Percentiles rank a stretch among this genome's conserved stretches.
phyloP scores from a whole-genome alignment of 2,113 vertebrate genomes.

The Eurystomus gularis region DNA sequence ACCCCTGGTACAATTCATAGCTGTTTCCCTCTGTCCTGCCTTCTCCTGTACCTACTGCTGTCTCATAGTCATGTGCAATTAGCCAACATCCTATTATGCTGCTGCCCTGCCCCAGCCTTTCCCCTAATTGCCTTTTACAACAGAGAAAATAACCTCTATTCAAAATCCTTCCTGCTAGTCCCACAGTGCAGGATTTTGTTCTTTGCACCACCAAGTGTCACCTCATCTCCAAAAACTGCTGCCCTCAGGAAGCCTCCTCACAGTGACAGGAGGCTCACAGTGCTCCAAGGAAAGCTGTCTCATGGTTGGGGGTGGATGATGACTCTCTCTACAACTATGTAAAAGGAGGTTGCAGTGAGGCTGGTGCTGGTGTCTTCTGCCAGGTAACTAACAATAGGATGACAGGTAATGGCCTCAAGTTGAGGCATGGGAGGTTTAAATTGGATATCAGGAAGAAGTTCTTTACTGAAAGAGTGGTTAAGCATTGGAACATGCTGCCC shows the following conservation, averaged over 20 bases:
- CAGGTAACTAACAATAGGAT: no score
- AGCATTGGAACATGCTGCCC: no score
- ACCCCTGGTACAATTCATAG: not conserved
- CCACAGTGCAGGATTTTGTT: not conserved
- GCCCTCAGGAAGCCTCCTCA: not conserved
- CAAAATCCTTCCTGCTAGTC: not conserved
- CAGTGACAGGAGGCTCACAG: not conserved
- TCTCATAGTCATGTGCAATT: not conserved
- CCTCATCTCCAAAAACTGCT: not conserved
- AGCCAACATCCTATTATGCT: not conserved
- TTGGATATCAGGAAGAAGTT: no score
- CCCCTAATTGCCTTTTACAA: not conserved
- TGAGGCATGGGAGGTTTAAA: no score
- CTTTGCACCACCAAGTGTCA: accelerated
- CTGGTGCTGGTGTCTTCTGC: no score
- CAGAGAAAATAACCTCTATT: not conserved
- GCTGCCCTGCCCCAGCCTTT: not conserved
- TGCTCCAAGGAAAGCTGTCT: not conserved
- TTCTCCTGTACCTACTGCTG: not conserved
- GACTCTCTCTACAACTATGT: no score
- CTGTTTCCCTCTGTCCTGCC: not conserved
- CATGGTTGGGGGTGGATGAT: not conserved
- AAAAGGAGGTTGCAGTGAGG: no score
- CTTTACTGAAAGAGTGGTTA: no score
- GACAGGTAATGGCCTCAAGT: no score